Percentiles rank a stretch among this genome's conserved stretches.
These are phyloP conservation scores for Poeciliopsis presidionis DNA, from an alignment of 2,797 vertebrate genomes.

Conservation along the genomic window DNA sequence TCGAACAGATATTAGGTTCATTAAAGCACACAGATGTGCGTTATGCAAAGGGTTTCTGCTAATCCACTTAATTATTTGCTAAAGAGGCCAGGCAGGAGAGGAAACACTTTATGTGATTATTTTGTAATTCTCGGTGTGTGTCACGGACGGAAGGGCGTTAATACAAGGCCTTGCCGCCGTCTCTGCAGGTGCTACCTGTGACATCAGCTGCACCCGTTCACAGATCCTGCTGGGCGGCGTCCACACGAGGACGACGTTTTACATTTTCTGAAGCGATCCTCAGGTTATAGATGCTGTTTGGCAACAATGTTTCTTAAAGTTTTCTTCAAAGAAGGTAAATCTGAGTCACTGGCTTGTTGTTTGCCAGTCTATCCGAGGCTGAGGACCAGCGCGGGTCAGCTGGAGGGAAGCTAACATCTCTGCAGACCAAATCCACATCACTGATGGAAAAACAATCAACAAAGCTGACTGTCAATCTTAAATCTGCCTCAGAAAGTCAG, in stretches of 20 bases:
- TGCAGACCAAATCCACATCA: background rate
- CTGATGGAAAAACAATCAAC: background rate
- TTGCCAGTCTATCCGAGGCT: background rate
- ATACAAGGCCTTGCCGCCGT: conserved; percentile 56
- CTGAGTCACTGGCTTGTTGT: background rate
- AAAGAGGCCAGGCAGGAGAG: conserved; percentile 69
- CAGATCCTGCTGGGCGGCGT: background rate
- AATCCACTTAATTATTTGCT: conserved; percentile 77
- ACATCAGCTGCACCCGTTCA: conserved; percentile 15
- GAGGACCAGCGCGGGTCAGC: background rate
- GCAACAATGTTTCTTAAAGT: background rate
- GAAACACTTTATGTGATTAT: conserved; percentile 74
- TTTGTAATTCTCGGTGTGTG: conserved; percentile 71
- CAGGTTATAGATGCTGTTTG: background rate
- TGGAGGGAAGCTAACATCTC: background rate
- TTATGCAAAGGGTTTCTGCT: conserved; percentile 74
- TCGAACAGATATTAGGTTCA: conserved; percentile 71
- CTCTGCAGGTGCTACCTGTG: conserved; percentile 24
- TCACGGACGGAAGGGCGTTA: conserved; percentile 62
- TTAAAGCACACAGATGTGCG: conserved; percentile 82
- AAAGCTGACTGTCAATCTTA: background rate
- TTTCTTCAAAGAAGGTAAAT: background rate
- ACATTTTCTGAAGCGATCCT: background rate
- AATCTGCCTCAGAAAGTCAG: background rate
- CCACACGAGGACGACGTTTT: background rate